Evolutionary conservation across 2,888 invertebrate genomes (phyloP).

Genomic region (Phlogophora meticulosa): DNA sequence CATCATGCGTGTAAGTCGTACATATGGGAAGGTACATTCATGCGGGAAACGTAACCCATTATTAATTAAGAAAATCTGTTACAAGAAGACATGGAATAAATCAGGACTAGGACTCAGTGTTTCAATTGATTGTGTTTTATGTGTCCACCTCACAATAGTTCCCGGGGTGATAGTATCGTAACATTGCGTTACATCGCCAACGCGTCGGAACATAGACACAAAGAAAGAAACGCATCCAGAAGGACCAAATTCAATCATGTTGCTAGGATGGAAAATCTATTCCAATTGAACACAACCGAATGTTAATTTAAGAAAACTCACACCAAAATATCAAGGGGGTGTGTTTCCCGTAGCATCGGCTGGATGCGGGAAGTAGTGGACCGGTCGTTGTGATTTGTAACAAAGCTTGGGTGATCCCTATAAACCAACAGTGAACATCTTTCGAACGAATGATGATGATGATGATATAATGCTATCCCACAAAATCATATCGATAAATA

Average conservation of each 20-base stretch:
- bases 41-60: not conserved
- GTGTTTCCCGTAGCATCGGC: no score
- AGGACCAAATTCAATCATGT: constrained; percentile 32
- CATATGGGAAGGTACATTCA: not conserved
- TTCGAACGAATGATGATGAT: not conserved
- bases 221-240: constrained; percentile 19
- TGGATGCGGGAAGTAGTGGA: no score
- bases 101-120: constrained; percentile 1
- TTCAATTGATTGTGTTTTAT: constrained; percentile 52
- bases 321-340: no score
- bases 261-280: not conserved
- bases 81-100: constrained; percentile 10
- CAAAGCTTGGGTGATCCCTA: no score
- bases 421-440: not conserved
- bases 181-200: constrained; percentile 59
- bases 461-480: not conserved
- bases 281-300: not conserved
- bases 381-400: no score
- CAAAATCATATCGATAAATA: no score
- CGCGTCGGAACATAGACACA: constrained; percentile 34
- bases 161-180: constrained; percentile 34
- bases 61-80: constrained; percentile 1
- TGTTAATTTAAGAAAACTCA: not conserved
- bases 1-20: not conserved
- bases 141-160: constrained; percentile 33